Evolutionary conservation across 1,140 invertebrate genomes (phyloP).

Genomic region (Zaprionus taronus): DNA sequence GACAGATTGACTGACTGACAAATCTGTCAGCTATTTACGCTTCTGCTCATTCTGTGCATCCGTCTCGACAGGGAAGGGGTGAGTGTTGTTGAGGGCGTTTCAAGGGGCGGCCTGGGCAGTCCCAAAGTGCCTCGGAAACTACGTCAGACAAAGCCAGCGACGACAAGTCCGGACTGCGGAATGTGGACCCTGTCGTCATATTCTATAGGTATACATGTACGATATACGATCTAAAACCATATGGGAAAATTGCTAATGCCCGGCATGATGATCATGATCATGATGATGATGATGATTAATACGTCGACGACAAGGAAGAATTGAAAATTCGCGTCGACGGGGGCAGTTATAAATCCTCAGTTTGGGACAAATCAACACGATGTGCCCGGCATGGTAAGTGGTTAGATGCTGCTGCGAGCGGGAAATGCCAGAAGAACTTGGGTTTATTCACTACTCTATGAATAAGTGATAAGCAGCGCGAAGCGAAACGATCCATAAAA

Average conservation of each 20-base stretch:
- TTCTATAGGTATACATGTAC: conserved; percentile 47
- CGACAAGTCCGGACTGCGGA: conserved; percentile 58
- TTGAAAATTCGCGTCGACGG: conserved; percentile 25
- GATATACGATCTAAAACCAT: conserved; percentile 14
- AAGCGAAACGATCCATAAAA: background rate
- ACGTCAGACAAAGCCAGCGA: conserved; percentile 50
- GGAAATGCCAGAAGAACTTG: conserved; percentile 21
- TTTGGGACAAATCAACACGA: background rate
- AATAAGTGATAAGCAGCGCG: background rate
- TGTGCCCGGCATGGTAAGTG: conserved; percentile 37
- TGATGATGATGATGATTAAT: background rate
- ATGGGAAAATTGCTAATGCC: conserved; percentile 23
- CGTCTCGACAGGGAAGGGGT: conserved; percentile 44
- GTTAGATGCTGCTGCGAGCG: background rate
- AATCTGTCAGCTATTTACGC: conserved; percentile 49
- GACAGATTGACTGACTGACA: conserved; percentile 15
- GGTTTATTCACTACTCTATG: background rate
- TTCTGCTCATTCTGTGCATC: conserved; percentile 62
- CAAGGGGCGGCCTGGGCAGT: conserved; percentile 36
- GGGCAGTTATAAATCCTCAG: conserved; percentile 43
- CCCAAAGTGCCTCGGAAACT: conserved; percentile 65
- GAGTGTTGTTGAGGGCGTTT: too few species aligned
- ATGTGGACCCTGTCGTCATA: conserved; percentile 61
- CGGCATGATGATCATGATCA: background rate
- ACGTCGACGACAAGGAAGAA: conserved; percentile 47